Base-by-base conservation (phyloP, 2,888 invertebrate genomes). In the Tupiocoris notatus region DNA sequence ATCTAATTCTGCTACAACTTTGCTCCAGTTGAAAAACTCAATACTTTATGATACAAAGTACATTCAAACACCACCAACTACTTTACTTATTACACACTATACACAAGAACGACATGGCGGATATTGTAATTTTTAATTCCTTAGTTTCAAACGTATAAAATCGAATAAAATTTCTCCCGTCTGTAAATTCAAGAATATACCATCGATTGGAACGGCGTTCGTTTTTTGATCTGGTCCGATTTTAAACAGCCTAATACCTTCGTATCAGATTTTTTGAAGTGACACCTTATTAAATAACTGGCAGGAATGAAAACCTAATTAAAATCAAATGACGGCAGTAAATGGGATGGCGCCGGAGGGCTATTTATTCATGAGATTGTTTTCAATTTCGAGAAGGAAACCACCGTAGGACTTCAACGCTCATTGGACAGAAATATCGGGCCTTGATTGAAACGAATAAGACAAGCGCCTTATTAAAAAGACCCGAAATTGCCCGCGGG, bases 321-420 rank as follows among this genome's bases (percentile, higher is more conserved):
- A 73, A 73, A 71, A 73, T 73, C 62, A 61, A 73, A 73, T 73
- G 73, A 63, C 63, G 63, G 22, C 18, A 59, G 59, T 24, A 23
- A 70, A 70, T 70, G 25, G 70, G 56, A 59, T n/a, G 6, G 62
- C 62, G 7, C 63, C 63, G 54, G 21, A 63, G 62, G 73, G 73
- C 24, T 54, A 62, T 63, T 73, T 73, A 73, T 73, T 73, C 73
- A 73, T 73, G 63, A 73, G 73, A 73, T 73, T 62, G 63, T 73
- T 73, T 73, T 73, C 63, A 61, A 73, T 62, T 73, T 73, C 20
- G 22, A 20, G n/a, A 59, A 59, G 39, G 17, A 3, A n/a, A 57
- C 20, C 58, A n/a, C 17, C 56, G 2, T 6, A 3, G 57, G 3
- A 39, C 70, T 23, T 70, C 58, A 24, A 58, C 70, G 59, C 67